These are phyloP conservation scores for Beris chalybata DNA, from an alignment of 2,888 invertebrate species.

Conservation along the genomic window DNA sequence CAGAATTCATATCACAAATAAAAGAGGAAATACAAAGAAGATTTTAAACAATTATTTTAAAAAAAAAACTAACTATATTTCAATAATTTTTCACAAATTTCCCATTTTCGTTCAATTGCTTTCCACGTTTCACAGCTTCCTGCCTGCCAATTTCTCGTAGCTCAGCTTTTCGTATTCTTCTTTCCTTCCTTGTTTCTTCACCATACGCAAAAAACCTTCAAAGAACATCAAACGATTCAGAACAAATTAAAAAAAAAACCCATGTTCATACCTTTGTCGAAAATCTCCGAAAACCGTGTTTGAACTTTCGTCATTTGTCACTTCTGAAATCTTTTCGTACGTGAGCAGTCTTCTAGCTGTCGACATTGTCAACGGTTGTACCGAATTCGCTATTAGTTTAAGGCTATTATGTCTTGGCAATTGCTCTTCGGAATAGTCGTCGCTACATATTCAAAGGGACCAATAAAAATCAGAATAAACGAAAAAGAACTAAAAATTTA, in stretches of 20 bases:
- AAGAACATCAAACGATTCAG: background rate
- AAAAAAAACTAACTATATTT: no score
- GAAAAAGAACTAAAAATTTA: conserved; percentile 46
- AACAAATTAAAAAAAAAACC: background rate
- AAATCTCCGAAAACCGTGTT: conserved; percentile 50
- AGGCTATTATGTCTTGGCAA: conserved; percentile 83
- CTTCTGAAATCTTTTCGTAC: conserved; percentile 73
- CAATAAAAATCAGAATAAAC: background rate
- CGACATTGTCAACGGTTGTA: conserved; percentile 81
- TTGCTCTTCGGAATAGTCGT: conserved; percentile 70
- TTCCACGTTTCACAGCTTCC: conserved; percentile 52
- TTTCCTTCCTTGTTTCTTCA: conserved; percentile 67
- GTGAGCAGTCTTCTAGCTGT: conserved; percentile 84
- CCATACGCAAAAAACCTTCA: conserved; percentile 71
- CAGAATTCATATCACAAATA: no score
- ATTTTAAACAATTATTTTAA: no score
- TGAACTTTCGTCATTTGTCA: conserved; percentile 52
- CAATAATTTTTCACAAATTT: conserved; percentile 44
- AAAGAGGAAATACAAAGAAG: no score
- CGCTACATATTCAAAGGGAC: conserved; percentile 56
- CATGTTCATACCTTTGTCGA: conserved; percentile 43
- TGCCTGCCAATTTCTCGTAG: conserved; percentile 53
- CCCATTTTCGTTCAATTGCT: conserved; percentile 45
- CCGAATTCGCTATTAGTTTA: conserved; percentile 77
- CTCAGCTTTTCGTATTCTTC: conserved; percentile 58